Conservation (phyloP, 2,113 vertebrate genomes). For the Micronisus gabar region DNA sequence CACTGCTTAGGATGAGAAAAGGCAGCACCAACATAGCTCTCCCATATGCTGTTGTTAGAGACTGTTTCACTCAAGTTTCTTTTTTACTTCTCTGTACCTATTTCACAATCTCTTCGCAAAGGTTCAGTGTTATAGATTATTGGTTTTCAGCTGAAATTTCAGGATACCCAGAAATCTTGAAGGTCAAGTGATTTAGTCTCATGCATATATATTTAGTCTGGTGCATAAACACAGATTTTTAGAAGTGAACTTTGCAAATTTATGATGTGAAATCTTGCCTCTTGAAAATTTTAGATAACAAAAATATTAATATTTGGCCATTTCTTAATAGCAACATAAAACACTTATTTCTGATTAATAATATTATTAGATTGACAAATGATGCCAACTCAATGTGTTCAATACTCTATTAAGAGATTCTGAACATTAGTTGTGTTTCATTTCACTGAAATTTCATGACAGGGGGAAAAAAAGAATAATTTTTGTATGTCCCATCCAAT, state of each 20-base stretch:
- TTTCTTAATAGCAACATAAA: neutral
- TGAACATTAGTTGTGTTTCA: neutral
- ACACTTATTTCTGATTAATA: neutral
- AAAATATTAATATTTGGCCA: neutral
- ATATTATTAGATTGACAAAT: neutral
- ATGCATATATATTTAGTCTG: neutral
- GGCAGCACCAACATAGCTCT: neutral
- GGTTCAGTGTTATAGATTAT: neutral
- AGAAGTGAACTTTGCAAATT: neutral
- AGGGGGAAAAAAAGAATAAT: too few species aligned
- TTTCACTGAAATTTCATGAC: neutral
- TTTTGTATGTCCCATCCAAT: neutral
- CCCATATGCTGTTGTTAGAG: neutral
- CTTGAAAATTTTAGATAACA: neutral
- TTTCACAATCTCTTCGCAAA: neutral
- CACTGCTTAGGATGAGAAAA: neutral
- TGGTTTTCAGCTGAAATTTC: neutral
- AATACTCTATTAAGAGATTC: neutral
- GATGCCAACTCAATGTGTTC: neutral
- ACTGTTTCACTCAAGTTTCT: neutral
- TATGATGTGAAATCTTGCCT: neutral
- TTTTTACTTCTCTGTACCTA: neutral
- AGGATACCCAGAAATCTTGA: neutral
- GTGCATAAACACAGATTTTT: neutral
- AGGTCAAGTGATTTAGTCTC: neutral